A percentile compares a stretch with the other conserved stretches of the same genome.
Evolutionary conservation across 2,888 invertebrate species (phyloP).

Genomic region (Erannis defoliaria): DNA sequence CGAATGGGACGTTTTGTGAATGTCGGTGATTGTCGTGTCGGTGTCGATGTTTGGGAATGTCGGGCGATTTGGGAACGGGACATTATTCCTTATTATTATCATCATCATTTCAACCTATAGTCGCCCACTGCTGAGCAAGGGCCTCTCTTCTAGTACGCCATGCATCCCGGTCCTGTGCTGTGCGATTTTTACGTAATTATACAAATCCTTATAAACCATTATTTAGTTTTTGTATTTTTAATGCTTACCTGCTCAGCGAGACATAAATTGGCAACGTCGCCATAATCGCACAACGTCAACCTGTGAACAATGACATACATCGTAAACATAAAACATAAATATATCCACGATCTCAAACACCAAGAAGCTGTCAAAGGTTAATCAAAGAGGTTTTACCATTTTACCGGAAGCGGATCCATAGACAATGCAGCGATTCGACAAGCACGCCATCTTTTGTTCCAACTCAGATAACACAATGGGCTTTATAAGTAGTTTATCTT

Average conservation of each 20-base stretch:
- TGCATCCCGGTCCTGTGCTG: no score
- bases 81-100: no score
- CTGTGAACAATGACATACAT: constrained; percentile 49
- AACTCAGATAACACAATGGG: constrained; percentile 67
- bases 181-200: not conserved
- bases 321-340: not conserved
- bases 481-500: constrained; percentile 53
- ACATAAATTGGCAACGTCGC: constrained; percentile 79
- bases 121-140: no score
- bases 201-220: not conserved
- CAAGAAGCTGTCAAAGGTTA: not conserved
- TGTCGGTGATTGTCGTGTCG: no score
- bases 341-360: not conserved
- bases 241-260: constrained; percentile 72
- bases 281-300: constrained; percentile 50
- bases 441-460: constrained; percentile 71
- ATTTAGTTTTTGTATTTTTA: not conserved
- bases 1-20: no score
- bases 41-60: no score
- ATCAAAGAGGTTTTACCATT: constrained; percentile 15
- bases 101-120: no score
- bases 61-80: no score
- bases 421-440: constrained; percentile 74
- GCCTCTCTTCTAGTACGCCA: no score
- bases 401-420: constrained; percentile 66